Evolutionary conservation across 2,113 vertebrate genomes (phyloP), one percentile per base, ranked within the genome.

Genomic region (Tachuris rubrigastra): DNA sequence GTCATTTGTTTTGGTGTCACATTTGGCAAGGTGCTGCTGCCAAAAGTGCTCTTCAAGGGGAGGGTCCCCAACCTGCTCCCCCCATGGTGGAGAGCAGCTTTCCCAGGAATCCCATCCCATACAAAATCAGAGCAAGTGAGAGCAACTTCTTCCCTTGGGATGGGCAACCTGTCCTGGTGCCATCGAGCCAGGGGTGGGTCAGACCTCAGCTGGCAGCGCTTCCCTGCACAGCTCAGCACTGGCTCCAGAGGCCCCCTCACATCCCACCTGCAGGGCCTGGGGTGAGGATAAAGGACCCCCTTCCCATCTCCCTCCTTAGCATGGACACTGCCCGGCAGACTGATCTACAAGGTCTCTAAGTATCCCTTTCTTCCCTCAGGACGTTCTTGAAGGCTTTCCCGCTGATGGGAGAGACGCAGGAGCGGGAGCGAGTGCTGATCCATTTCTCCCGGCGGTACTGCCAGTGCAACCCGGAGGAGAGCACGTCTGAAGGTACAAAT

Each of bases 341-440:
- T 6, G 4, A 68, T 50, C 41, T 19, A 3, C 3, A 6, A n/a
- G n/a, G 21, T 9, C 60, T 81, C 58, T 31, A 14, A 52, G n/a
- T 27, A 8, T 46, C 39, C 37, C 68, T 93, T 25, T 76, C 25
- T 93, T 10, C 72, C 33, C 85, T 56, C 96, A 99, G 99, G 95
- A 98, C 98, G 1, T 99, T 99, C 84, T 83, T 99, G 87, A 99
- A 98, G 60, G 99, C 98, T 3, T 99, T 99, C 91, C 98, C 99
- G 0, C 96, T 99, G 95, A 99, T 99, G 66, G 99, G 99, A 28
- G 99, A 99, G 97, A 99, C 99, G 0, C 99, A 99, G 98, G 99
- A 99, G 95, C 98, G 99, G 17, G 99, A 99, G 85, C 98, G 99
- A 0, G 99, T 99, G 52, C 98, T 99, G 84, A 98, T 99, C 56